Evolutionary conservation across 2,113 vertebrate genomes (phyloP).

Genomic region (Antidorcas marsupialis): DNA sequence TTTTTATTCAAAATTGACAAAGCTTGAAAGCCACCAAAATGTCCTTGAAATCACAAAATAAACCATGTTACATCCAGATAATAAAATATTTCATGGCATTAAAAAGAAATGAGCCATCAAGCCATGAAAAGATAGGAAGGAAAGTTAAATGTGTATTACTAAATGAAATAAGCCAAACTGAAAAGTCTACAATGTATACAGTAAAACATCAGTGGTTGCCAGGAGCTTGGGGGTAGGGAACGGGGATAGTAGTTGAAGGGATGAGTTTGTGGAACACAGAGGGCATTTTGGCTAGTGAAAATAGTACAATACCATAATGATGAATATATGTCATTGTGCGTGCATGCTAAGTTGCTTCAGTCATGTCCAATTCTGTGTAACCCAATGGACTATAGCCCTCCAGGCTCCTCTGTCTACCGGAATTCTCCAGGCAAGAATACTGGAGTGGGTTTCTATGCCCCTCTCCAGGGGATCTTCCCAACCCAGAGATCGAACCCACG

Average conservation of each 20-base stretch:
- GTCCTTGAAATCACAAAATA: background rate
- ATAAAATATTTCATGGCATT: background rate
- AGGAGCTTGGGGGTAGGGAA: background rate
- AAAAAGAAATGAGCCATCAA: background rate
- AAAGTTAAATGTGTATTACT: background rate
- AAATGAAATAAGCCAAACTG: background rate
- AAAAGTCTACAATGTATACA: background rate
- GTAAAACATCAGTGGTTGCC: background rate
- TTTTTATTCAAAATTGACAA: background rate
- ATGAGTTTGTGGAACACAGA: background rate
- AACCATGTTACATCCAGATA: background rate
- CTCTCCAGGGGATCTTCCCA: background rate
- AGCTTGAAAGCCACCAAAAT: background rate
- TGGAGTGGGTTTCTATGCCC: background rate
- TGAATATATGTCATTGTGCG: background rate
- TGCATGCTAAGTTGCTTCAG: background rate
- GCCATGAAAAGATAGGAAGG: background rate
- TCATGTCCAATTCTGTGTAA: background rate
- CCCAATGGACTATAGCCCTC: background rate
- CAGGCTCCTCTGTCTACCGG: accelerated
- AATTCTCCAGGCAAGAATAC: background rate
- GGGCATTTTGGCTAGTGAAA: background rate
- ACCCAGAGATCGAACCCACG: accelerated
- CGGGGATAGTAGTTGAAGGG: background rate
- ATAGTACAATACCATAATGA: background rate